phyloP scores from a whole-genome alignment of 2,113 vertebrate genomes.

The Chamaea fasciata region DNA sequence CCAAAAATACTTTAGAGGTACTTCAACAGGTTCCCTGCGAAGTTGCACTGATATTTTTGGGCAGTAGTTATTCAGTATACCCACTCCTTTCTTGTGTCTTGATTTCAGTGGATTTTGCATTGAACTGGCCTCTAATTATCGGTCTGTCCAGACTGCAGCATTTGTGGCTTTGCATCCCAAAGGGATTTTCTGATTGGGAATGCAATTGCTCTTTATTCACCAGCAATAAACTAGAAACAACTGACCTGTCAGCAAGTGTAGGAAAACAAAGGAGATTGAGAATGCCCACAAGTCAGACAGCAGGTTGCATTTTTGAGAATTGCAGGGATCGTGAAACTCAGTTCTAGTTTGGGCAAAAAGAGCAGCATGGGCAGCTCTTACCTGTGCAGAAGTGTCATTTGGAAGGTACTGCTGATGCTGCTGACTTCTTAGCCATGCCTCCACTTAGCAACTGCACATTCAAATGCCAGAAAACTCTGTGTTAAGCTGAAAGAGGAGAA shows the following conservation, averaged over 20 bases:
- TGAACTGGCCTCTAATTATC: not conserved
- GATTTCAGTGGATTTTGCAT: not conserved
- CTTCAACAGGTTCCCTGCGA: not conserved
- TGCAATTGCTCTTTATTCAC: not conserved
- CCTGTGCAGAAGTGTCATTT: not conserved
- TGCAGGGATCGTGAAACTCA: not conserved
- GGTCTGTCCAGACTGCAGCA: not conserved
- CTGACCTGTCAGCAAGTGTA: not conserved
- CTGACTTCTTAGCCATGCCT: not conserved
- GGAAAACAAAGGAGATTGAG: not conserved
- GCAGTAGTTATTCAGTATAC: not conserved
- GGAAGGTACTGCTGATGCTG: not conserved
- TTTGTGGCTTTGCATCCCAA: not conserved
- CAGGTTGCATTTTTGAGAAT: not conserved
- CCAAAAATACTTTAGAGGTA: not conserved
- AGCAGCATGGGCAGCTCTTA: not conserved
- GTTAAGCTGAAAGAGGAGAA: not conserved
- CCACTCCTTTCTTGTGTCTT: not conserved
- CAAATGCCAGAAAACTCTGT: not conserved
- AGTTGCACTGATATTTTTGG: not conserved
- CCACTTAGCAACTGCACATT: constrained; percentile 32
- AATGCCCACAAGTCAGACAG: not conserved
- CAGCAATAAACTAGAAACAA: not conserved
- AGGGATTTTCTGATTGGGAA: not conserved
- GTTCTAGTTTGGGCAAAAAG: not conserved